These are phyloP conservation scores for Atta texana DNA, from an alignment of 1,140 invertebrate species.

Conservation along the genomic window DNA sequence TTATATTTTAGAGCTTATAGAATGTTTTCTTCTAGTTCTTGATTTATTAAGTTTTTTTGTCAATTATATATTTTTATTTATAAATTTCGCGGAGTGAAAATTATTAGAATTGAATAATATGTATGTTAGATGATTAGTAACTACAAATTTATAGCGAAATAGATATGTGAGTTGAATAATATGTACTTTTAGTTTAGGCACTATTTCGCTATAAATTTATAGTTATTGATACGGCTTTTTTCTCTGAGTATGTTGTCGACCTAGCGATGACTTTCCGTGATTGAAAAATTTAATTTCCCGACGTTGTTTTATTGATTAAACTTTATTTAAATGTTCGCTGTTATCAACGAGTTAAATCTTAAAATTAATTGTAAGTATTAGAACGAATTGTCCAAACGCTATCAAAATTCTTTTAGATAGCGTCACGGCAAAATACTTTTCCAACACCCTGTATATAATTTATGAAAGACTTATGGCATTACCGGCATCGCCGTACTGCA, in stretches of 20 bases:
- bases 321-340: background rate
- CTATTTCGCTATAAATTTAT: too few species aligned
- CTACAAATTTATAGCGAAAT: too few species aligned
- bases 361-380: slow-evolving; percentile 22
- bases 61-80: too few species aligned
- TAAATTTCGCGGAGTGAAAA: too few species aligned
- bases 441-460: slow-evolving; percentile 44
- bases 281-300: background rate
- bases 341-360: background rate
- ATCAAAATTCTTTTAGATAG: background rate
- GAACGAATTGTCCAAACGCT: background rate
- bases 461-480: slow-evolving; percentile 54
- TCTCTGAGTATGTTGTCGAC: background rate
- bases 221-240: too few species aligned
- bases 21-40: too few species aligned
- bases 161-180: too few species aligned
- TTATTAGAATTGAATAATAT: too few species aligned
- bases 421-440: background rate
- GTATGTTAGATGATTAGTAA: too few species aligned
- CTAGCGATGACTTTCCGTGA: slow-evolving; percentile 4
- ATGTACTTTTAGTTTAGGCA: too few species aligned
- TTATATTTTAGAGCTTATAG: too few species aligned
- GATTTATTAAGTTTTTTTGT: too few species aligned
- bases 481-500: slow-evolving; percentile 52
- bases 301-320: slow-evolving; percentile 19